Evolutionary conservation across 2,113 vertebrate species (phyloP).

Genomic region (Talpa occidentalis): DNA sequence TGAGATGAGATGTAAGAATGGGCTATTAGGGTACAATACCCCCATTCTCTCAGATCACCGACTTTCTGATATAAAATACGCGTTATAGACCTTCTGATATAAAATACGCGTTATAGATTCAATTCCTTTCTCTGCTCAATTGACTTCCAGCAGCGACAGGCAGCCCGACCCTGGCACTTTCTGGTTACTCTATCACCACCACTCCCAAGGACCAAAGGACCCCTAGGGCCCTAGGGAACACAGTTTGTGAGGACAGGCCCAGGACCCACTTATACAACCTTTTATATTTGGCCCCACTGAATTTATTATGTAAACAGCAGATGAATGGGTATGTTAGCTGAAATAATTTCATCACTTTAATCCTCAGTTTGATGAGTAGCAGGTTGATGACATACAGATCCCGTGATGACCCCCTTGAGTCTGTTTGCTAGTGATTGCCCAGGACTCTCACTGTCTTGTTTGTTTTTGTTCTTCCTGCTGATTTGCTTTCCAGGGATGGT

Average conservation of each 20-base stretch:
- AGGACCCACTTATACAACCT: neutral
- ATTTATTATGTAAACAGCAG: neutral
- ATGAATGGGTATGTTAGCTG: neutral
- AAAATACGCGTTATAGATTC: too few species aligned
- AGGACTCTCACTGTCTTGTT: neutral
- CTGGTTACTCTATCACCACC: too few species aligned
- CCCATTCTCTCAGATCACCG: too few species aligned
- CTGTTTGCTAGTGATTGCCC: neutral
- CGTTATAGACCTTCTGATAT: too few species aligned
- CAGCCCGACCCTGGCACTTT: neutral
- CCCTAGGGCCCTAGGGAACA: neutral
- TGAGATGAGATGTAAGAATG: too few species aligned
- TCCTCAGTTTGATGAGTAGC: neutral
- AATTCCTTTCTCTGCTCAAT: too few species aligned
- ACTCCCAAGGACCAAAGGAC: neutral
- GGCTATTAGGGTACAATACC: too few species aligned
- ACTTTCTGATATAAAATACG: too few species aligned
- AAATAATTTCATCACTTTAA: conserved; percentile 43
- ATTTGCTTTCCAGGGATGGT: neutral
- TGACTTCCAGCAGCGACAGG: too few species aligned
- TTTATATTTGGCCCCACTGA: neutral
- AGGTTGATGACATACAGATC: neutral
- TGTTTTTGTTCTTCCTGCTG: neutral
- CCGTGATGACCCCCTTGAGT: neutral
- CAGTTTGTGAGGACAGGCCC: neutral